Evolutionary conservation across 2,888 invertebrate species (phyloP), one percentile per base, ranked within the genome.

Genomic region (Miltochrista miniata): DNA sequence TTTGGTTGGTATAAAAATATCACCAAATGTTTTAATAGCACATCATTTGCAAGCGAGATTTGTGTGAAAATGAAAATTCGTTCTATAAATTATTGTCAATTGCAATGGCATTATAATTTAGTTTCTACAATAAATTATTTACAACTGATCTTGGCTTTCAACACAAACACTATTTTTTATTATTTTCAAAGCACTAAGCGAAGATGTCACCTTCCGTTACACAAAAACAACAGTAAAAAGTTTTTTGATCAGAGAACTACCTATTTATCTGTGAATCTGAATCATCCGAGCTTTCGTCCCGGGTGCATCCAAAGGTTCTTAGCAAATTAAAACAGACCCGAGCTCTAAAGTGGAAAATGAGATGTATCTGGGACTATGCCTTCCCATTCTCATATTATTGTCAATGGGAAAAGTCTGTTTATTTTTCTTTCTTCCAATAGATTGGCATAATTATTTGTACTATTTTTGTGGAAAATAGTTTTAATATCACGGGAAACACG

Each of bases 81-180:
- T 18, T 14, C n/a, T 30, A 48, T 36, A 48, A 43, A 37, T 12
- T 37, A 48, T 48, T 42, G 37, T 38, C 48, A 41, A 48, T 48
- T 48, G 41, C 18, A 48, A 18, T 48, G 42, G 42, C 48, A 48
- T 42, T 42, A 48, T 48, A 48, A 42, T 48, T 48, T 42, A 43
- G 37, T 42, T 48, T 48, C 31, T 31, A 48, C 31, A 43, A 31
- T 48, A 43, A 48, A 48, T 48, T 24, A 48, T 43, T 48, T 43
- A 13, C 35, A 37, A 30, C n/a, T 12, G 36, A 18, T 18, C 10
- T 7, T 29, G 14, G 35, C 30, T 48, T 42, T 43, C 37, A 48
- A 36, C 36, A 18, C 36, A 15, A 18, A 37, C 18, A 37, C 13
- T 37, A 35, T 42, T 15, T 30, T 42, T 36, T 37, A 14, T 31